Evolutionary conservation across 92 coral and sea anemone genomes (phyloP).

Genomic region (Epizoanthus illoricatus): DNA sequence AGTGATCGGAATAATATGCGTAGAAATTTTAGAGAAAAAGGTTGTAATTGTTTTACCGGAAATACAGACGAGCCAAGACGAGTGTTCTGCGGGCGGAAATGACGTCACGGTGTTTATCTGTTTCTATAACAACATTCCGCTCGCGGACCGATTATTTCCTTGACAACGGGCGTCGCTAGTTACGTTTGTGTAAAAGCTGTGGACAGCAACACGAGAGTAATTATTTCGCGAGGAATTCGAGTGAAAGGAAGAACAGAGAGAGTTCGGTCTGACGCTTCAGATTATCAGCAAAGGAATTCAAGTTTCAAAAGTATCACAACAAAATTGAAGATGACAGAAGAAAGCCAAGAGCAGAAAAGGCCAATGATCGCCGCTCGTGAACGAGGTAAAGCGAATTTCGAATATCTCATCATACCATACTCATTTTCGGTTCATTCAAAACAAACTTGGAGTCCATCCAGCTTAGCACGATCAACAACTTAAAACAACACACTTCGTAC

Average conservation of each 20-base stretch:
- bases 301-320: not conserved
- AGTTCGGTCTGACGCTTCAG: constrained; percentile 3
- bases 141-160: constrained; percentile 48
- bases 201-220: constrained; percentile 27
- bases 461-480: constrained; percentile 15
- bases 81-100: constrained; percentile 43
- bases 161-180: constrained; percentile 64
- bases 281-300: not conserved
- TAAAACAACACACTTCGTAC: not conserved
- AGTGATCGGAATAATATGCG: not conserved
- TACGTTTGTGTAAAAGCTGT: constrained; percentile 51
- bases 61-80: not conserved
- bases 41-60: constrained; percentile 8
- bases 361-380: constrained; percentile 81
- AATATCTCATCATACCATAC: not conserved
- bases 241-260: constrained; percentile 3
- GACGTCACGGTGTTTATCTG: constrained; percentile 45
- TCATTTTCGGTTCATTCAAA: not conserved
- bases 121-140: constrained; percentile 46
- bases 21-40: not conserved
- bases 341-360: constrained; percentile 52
- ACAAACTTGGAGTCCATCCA: not conserved
- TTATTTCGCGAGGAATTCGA: constrained; percentile 21
- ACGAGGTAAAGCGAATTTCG: constrained; percentile 54
- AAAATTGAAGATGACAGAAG: constrained; percentile 50